phyloP scores from a whole-genome alignment of 2,888 invertebrate species.

The Gymnoscelis rufifasciata region DNA sequence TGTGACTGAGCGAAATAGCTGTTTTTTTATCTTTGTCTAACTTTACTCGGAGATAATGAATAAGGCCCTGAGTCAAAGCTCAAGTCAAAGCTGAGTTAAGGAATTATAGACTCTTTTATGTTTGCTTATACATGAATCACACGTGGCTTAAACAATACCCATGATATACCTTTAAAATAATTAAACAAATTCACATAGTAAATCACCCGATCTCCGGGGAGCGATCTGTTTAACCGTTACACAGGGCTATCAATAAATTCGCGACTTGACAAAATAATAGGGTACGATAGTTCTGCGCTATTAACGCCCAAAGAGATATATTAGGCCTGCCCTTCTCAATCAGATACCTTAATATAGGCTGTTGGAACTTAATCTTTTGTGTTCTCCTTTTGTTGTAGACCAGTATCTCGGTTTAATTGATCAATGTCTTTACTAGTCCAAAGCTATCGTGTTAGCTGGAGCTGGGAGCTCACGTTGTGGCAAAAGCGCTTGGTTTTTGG shows the following conservation, averaged over 20 bases:
- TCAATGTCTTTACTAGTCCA: conserved; percentile 3
- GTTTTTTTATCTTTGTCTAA: no score
- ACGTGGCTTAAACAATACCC: background rate
- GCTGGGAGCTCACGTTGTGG: background rate
- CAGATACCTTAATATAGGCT: conserved; percentile 70
- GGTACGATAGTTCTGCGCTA: conserved; percentile 69
- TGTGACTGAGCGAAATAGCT: no score
- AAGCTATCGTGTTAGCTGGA: background rate
- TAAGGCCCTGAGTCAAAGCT: no score
- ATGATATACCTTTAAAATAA: conserved; percentile 18
- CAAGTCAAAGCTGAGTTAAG: no score
- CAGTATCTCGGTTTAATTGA: conserved; percentile 10
- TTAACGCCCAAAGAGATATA: conserved; percentile 77
- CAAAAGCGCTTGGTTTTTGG: background rate
- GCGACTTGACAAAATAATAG: conserved; percentile 78
- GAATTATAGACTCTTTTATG: no score
- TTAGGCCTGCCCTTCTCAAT: conserved; percentile 70
- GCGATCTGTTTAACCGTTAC: conserved; percentile 54
- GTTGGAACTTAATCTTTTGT: conserved; percentile 20
- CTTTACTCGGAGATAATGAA: no score
- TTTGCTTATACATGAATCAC: no score
- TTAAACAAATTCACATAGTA: conserved; percentile 31
- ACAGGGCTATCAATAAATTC: conserved; percentile 69
- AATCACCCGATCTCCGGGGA: conserved; percentile 26
- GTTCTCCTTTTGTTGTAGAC: conserved; percentile 13